Percentiles rank a stretch among this genome's conserved stretches.
phyloP scores from a whole-genome alignment of 1,140 invertebrate genomes.

The Dendrolimus kikuchii region DNA sequence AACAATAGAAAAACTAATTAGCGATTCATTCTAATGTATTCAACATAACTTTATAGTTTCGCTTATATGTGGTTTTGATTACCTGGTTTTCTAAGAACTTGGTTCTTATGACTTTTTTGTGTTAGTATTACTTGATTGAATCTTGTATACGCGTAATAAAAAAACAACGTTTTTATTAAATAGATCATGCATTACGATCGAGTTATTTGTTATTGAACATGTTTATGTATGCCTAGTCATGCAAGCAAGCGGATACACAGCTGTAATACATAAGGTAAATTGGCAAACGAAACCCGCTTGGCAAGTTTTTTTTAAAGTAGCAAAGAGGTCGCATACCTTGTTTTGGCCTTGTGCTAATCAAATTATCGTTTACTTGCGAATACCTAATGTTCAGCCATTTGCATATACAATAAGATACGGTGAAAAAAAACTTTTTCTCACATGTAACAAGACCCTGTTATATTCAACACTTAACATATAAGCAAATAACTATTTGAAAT shows the following conservation, averaged over 20 bases:
- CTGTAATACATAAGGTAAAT: conserved; percentile 13
- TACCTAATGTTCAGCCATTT: conserved; percentile 48
- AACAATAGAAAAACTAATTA: no score
- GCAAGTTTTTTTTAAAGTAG: conserved; percentile 40
- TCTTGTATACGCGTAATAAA: no score
- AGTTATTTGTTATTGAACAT: conserved; percentile 18
- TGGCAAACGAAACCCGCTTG: conserved; percentile 38
- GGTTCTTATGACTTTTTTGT: no score
- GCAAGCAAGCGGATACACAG: conserved; percentile 31
- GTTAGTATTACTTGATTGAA: no score
- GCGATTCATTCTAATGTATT: no score
- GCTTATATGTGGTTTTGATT: no score
- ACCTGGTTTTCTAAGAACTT: no score
- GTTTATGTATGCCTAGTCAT: conserved; percentile 23
- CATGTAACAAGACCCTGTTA: conserved; percentile 3
- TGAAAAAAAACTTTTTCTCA: conserved; percentile 24
- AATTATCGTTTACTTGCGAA: conserved; percentile 51
- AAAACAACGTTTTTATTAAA: conserved; percentile 25
- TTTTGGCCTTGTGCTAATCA: conserved; percentile 61
- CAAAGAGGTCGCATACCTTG: conserved; percentile 59
- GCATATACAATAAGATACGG: conserved; percentile 28
- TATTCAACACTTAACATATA: conserved; percentile 6
- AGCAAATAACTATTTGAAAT: conserved; percentile 13
- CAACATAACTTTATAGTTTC: no score
- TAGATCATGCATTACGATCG: conserved; percentile 19